Percentiles rank a stretch among this genome's conserved stretches.
phyloP scores from a whole-genome alignment of 2,113 vertebrate genomes.

The Ptyas mucosa region DNA sequence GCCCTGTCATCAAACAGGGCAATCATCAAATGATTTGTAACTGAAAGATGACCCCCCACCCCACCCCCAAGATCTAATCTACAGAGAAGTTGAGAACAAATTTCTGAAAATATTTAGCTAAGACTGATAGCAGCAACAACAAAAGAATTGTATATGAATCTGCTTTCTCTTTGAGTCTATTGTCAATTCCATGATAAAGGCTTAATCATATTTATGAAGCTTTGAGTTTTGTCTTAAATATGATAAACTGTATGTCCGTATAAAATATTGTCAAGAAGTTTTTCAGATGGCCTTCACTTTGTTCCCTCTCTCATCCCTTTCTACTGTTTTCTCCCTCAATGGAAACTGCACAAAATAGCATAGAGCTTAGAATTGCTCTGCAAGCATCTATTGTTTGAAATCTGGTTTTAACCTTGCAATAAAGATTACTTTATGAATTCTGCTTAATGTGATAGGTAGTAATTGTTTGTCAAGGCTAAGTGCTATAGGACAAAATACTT shows the following conservation, averaged over 20 bases:
- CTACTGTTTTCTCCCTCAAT: slow-evolving; percentile 28
- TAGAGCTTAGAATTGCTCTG: slow-evolving; percentile 64
- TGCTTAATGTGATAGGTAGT: slow-evolving; percentile 65
- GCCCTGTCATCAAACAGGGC: background rate
- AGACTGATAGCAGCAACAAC: no score
- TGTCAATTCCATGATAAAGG: slow-evolving; percentile 33
- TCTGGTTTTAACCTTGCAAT: slow-evolving; percentile 74
- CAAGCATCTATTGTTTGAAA: slow-evolving; percentile 72
- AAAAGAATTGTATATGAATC: background rate
- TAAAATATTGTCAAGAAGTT: slow-evolving; percentile 48
- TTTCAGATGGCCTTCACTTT: slow-evolving; percentile 65
- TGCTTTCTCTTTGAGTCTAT: background rate
- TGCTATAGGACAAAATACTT: slow-evolving; percentile 60
- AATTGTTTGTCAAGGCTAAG: slow-evolving; percentile 76
- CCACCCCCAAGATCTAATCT: background rate
- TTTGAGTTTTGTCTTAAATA: slow-evolving; percentile 39
- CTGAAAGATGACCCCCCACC: background rate
- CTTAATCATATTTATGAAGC: slow-evolving; percentile 35
- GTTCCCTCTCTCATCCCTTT: slow-evolving; percentile 27
- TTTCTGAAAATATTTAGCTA: background rate
- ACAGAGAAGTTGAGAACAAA: background rate
- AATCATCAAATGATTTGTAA: background rate
- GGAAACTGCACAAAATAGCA: slow-evolving; percentile 59
- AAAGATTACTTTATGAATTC: slow-evolving; percentile 69
- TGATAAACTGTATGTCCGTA: slow-evolving; percentile 38